Base-by-base conservation (phyloP, 1,140 invertebrate genomes). In the Gryllus bimaculatus region DNA sequence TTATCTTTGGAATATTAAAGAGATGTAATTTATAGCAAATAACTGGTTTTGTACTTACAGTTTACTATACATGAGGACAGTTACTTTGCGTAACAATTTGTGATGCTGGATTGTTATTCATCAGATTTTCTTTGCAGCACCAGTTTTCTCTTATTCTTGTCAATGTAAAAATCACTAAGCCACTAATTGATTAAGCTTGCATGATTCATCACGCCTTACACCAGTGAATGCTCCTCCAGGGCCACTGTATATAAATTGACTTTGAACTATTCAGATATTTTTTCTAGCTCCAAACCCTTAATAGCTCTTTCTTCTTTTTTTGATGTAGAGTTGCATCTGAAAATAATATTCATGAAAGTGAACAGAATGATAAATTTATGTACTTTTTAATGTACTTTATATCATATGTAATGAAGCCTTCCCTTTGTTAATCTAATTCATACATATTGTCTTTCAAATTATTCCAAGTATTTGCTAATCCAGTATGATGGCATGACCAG, bases 161-260 rank as follows among this genome's bases (percentile, higher is more conserved):
- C 18, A 66, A 66, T 66, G 54, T 66, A 66, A 13, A 10, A 66
- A 66, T 18, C 54, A 66, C 54, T 66, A 66, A 66, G 54, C 54
- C 54, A 66, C 54, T 66, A 18, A 66, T 66, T 66, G 10, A 66
- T 66, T 66, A 66, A 66, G 54, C 54, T 66, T 66, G 54, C 54
- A 66, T 66, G 54, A 66, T 66, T 66, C 54, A 66, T 66, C 54
- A 66, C 54, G 54, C 54, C 54, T 66, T 66, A 66, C 54, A 66
- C 54, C 54, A 66, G 18, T 66, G 54, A 66, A 66, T 66, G 54
- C 54, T 66, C 54, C 54, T 66, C 18, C 10, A 66, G 54, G 54
- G 54, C 54, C 54, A 66, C 54, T 66, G 54, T 66, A 66, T 66
- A 66, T 66, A 39, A 39, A 66, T 66, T 66, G 18, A 13, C 18